phyloP scores from a whole-genome alignment of 2,888 invertebrate genomes.

The Limnephilus lunatus region DNA sequence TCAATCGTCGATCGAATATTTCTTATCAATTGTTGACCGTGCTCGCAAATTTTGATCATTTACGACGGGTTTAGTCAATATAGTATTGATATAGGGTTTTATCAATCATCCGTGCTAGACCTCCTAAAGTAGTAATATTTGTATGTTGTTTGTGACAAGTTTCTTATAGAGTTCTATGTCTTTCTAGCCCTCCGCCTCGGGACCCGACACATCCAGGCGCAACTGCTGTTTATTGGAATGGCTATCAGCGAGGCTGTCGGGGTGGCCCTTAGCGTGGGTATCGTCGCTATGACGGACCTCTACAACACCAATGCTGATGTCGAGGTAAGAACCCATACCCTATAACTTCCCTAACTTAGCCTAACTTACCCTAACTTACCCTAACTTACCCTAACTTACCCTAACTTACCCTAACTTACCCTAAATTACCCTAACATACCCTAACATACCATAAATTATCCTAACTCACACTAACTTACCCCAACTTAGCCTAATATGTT shows the following conservation, averaged over 20 bases:
- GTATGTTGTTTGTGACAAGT: background rate
- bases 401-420: no score
- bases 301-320: conserved; percentile 67
- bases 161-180: conserved; percentile 47
- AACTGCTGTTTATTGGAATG: conserved; percentile 78
- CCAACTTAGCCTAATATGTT: no score
- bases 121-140: background rate
- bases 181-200: conserved; percentile 71
- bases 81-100: background rate
- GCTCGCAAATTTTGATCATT: no score
- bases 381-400: background rate
- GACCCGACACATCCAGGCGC: conserved; percentile 78
- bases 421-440: no score
- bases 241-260: conserved; percentile 81
- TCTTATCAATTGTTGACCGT: no score
- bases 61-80: background rate
- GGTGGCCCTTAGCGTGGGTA: conserved; percentile 81
- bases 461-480: no score
- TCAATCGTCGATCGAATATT: no score
- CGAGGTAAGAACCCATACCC: conserved; percentile 67
- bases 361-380: background rate
- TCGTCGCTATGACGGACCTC: conserved; percentile 80
- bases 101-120: no score
- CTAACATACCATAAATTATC: no score
- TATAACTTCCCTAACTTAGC: background rate